Base-by-base conservation (phyloP, 2,888 invertebrate genomes). In the Chrysodeixis includens region DNA sequence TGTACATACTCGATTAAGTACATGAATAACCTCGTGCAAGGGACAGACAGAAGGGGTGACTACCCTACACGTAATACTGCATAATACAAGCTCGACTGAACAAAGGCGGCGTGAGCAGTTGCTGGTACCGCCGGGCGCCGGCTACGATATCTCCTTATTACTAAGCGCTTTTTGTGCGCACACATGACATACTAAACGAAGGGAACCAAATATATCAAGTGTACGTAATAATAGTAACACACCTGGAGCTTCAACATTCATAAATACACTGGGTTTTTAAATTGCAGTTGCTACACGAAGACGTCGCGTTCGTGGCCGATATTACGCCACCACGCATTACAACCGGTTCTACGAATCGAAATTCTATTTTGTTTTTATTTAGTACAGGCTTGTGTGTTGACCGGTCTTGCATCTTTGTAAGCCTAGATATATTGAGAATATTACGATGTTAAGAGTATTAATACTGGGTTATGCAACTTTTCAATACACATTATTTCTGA, bases 251-350 rank as follows among this genome's bases (percentile, higher is more conserved):
- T 9, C 74, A 40, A 55, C 52, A 62, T 54, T 66, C 53, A 53
- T 71, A 67, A 61, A 72, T 40, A 62, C 32, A 53, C 22, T 32
- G 30, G 26, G n/a, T 40, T 40, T 52, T 64, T 18, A 35, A 62
- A 51, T 52, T 35, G 62, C 72, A 58, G 65, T 70, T 66, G 74
- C 71, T 66, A 63, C 74, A 71, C 16, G 62, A 63, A 65, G 67
- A 69, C 62, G 51, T 68, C 62, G 69, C 56, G 44, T 54, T 63
- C 64, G 53, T 16, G 60, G 44, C 52, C 65, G 62, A 66, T 66
- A 63, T 79, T 68, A 61, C 74, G 64, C 73, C 77, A 79, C 60
- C 74, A 76, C 60, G 55, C 32, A 44, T 54, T 52, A 75, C 53
- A 67, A 76, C 76, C 78, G 76, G 76, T 74, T 76, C 32, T 55